Evolutionary conservation across 2,113 vertebrate species (phyloP), one percentile per base, ranked within the genome.

Genomic region (Numenius arquata): DNA sequence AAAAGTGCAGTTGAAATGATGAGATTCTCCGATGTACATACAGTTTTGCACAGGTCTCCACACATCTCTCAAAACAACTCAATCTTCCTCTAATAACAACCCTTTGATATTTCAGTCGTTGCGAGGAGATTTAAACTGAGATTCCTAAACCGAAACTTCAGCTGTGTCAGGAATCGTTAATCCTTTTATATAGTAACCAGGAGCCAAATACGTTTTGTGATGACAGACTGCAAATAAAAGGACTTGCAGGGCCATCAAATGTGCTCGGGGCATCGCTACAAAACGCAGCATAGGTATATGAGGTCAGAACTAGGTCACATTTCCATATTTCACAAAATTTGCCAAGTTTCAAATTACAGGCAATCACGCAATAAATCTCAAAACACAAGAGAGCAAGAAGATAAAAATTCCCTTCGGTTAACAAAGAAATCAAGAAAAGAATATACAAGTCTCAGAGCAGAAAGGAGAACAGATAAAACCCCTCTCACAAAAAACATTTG

Each of bases 401-500:
- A 86, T 32, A 83, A 74, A 94, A 85, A 73, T 38, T 61, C 58
- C 81, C 21, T 41, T 34, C 55, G 40, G 30, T 73, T 89, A 91
- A 92, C 62, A 95, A 96, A 72, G 56, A 85, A 78, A 91, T 61
- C 30, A 79, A 72, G 62, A 65, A 65, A 74, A 55, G 30, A 84
- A 41, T 34, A 61, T 11, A 40, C 20, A 77, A 72, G n/a, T 12
- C 55, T 68, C 77, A 75, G 70, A 55, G 68, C 38, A 77, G 56
- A 70, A 93, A 78, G 62, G 52, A 82, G 70, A 93, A 40, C 8
- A 65, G 50, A 81, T 52, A 68, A 92, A 89, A 78, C 14, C 41
- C 40, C 59, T 45, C 32, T 23, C n/a, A 53, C 45, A 79, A 55
- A 22, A 63, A 52, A 47, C 29, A 38, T 55, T 26, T 55, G 66